These are phyloP conservation scores for Cryptoblepharus egeriae DNA, from an alignment of 2,797 vertebrate genomes.

Conservation along the genomic window DNA sequence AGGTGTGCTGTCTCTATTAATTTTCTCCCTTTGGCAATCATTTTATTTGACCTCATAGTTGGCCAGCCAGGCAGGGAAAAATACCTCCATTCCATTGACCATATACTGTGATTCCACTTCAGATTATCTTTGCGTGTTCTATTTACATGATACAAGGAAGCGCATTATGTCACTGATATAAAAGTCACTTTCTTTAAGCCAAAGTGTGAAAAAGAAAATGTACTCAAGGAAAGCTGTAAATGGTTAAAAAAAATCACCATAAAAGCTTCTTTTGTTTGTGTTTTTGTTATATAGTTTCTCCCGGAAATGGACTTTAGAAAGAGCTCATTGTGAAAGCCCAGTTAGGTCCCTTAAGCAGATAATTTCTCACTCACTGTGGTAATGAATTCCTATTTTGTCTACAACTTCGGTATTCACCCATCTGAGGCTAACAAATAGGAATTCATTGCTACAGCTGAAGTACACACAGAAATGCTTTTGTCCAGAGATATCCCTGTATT, in stretches of 20 bases:
- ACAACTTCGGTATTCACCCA: slow-evolving; percentile 64
- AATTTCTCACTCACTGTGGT: slow-evolving; percentile 63
- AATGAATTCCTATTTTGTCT: slow-evolving; percentile 69
- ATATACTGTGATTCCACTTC: too few relatives aligned
- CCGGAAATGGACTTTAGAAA: slow-evolving; percentile 58
- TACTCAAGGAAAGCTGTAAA: slow-evolving; percentile 40
- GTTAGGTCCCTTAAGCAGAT: slow-evolving; percentile 65
- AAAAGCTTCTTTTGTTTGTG: slow-evolving; percentile 47
- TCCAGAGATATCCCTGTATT: slow-evolving; percentile 47
- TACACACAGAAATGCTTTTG: slow-evolving; percentile 58
- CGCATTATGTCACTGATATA: too few relatives aligned
- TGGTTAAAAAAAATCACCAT: slow-evolving; percentile 47
- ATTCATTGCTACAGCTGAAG: slow-evolving; percentile 67
- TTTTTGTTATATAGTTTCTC: slow-evolving; percentile 33
- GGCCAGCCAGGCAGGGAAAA: too few relatives aligned
- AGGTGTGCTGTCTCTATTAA: too few relatives aligned
- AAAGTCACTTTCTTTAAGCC: slow-evolving; percentile 33
- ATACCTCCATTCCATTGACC: too few relatives aligned
- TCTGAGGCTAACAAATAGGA: slow-evolving; percentile 66
- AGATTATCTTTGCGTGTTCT: too few relatives aligned
- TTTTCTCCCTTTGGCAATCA: too few relatives aligned
- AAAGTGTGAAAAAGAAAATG: slow-evolving; percentile 53
- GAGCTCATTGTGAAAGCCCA: slow-evolving; percentile 59
- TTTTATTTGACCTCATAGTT: too few relatives aligned
- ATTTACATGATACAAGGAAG: too few relatives aligned